These are phyloP conservation scores for Thamnophis elegans DNA, from an alignment of 2,797 vertebrate genomes.

Conservation along the genomic window DNA sequence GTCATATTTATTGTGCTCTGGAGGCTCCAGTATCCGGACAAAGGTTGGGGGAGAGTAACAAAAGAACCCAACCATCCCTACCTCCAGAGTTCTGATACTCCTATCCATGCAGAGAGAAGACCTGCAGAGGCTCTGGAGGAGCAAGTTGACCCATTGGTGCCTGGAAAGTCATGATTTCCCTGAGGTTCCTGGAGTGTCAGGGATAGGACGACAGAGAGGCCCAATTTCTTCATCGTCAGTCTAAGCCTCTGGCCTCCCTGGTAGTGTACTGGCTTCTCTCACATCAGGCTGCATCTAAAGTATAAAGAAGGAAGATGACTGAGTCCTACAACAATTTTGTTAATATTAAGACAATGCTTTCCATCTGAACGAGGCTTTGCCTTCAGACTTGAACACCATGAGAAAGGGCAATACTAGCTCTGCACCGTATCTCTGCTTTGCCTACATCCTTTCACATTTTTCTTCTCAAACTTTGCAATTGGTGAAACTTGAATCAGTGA, in stretches of 20 bases:
- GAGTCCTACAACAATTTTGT: not conserved
- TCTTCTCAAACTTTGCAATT: not conserved
- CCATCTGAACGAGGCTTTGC: not conserved
- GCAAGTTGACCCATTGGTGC: not conserved
- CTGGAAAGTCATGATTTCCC: not conserved
- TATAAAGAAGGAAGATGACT: not conserved
- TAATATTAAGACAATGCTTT: not conserved
- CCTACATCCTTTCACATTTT: not conserved
- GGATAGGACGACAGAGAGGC: not conserved
- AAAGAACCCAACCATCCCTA: not conserved
- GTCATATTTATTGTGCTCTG: slow-evolving; percentile 6
- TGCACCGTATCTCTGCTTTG: not conserved
- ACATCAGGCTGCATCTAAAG: not conserved
- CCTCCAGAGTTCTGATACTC: not conserved
- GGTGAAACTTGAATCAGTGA: not conserved
- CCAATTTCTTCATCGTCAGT: not conserved
- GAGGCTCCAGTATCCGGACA: not conserved
- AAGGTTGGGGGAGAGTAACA: not conserved
- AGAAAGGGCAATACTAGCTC: not conserved
- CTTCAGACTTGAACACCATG: not conserved
- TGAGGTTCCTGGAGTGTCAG: slow-evolving; percentile 1
- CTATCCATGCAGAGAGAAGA: not conserved
- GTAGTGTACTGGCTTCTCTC: not conserved
- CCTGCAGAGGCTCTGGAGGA: not conserved
- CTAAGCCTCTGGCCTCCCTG: slow-evolving; percentile 1